Conservation (phyloP, 1,140 invertebrate genomes). For the Drosophila prosaltans region DNA sequence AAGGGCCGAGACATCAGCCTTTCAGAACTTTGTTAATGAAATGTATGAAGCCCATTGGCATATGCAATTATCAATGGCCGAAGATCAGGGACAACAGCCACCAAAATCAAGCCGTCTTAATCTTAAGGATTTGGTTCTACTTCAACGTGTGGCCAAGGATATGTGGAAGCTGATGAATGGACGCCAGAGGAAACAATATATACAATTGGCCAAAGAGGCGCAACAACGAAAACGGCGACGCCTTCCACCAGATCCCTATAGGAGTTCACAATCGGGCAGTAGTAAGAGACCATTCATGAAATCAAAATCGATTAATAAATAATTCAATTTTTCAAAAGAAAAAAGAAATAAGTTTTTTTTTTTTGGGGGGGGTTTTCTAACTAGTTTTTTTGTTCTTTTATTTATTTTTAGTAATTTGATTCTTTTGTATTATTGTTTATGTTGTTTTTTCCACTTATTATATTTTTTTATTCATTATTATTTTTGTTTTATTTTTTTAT, state of each 20-base stretch:
- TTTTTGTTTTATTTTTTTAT: too few species aligned
- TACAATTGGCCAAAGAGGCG: slow-evolving; percentile 16
- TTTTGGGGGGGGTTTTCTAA: too few species aligned
- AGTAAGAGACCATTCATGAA: background rate
- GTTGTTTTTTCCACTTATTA: too few species aligned
- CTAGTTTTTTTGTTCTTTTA: too few species aligned
- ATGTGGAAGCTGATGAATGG: slow-evolving; percentile 22
- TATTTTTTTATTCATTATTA: too few species aligned
- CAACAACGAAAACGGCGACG: background rate
- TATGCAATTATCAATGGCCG: slow-evolving; percentile 14
- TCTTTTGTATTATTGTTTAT: too few species aligned
- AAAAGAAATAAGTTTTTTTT: too few species aligned
- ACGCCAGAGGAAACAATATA: slow-evolving; percentile 14
- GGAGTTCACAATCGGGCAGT: background rate
- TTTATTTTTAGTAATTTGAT: too few species aligned
- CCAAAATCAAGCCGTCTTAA: background rate
- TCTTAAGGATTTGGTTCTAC: slow-evolving; percentile 1
- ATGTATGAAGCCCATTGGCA: slow-evolving; percentile 26
- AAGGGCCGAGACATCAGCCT: slow-evolving; percentile 19
- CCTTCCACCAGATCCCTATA: slow-evolving; percentile 26
- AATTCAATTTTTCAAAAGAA: background rate
- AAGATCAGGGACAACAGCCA: slow-evolving; percentile 4
- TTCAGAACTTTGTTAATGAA: slow-evolving; percentile 32
- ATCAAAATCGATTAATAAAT: background rate
- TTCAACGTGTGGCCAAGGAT: slow-evolving; percentile 24